Evolutionary conservation across 2,113 vertebrate species (phyloP).

Genomic region (Zosterops pallidus): DNA sequence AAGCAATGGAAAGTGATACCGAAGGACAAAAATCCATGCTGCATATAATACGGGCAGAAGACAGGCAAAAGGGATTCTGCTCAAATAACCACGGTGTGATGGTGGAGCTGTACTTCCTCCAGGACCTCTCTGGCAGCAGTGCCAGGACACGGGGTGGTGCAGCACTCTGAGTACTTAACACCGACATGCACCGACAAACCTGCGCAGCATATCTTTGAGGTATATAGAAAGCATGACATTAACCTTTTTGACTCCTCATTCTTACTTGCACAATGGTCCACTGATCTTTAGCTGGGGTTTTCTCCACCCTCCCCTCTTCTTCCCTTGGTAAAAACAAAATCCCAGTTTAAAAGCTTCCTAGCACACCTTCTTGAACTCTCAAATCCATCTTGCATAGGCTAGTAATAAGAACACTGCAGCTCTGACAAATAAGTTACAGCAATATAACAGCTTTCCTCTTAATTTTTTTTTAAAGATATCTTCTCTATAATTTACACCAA

Average conservation of each 20-base stretch:
- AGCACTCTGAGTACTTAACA: slow-evolving; percentile 3
- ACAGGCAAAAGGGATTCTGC: slow-evolving; percentile 51
- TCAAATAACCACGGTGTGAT: slow-evolving; percentile 36
- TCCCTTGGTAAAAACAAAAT: background rate
- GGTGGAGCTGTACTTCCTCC: background rate
- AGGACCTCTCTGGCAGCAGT: background rate
- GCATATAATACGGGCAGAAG: slow-evolving; percentile 35
- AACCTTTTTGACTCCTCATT: slow-evolving; percentile 24
- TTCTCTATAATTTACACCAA: slow-evolving; percentile 69
- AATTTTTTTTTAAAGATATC: slow-evolving; percentile 57
- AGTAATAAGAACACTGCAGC: slow-evolving; percentile 72
- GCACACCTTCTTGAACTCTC: slow-evolving; percentile 18
- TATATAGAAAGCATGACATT: slow-evolving; percentile 68
- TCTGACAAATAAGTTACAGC: slow-evolving; percentile 72
- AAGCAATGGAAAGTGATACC: slow-evolving; percentile 55
- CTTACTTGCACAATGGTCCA: background rate
- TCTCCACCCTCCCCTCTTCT: background rate
- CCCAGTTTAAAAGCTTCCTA: slow-evolving; percentile 51
- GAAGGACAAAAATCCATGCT: slow-evolving; percentile 56
- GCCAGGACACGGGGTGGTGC: background rate
- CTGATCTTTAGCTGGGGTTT: background rate
- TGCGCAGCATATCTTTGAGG: slow-evolving; percentile 68
- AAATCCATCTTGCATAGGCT: slow-evolving; percentile 65
- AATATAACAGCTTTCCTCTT: slow-evolving; percentile 67
- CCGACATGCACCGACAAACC: background rate